Evolutionary conservation across 2,113 vertebrate genomes (phyloP).

Genomic region (Nothocercus nigrocapillus): DNA sequence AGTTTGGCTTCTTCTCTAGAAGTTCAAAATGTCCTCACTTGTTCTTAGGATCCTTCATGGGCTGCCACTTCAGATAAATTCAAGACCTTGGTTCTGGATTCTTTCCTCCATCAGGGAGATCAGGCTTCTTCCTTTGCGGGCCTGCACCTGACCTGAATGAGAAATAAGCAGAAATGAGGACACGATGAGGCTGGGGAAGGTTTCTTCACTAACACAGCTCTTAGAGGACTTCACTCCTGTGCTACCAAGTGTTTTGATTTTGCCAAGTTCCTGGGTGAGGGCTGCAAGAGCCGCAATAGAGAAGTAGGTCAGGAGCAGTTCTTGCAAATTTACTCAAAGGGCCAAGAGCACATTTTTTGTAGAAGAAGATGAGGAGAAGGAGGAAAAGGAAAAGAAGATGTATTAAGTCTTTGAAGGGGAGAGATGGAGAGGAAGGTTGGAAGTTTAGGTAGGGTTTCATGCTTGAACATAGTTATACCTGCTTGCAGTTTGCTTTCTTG

Average conservation of each 20-base stretch:
- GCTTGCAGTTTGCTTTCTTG: neutral
- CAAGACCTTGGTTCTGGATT: neutral
- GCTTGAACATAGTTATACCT: neutral
- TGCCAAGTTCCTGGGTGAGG: slow-evolving; percentile 54
- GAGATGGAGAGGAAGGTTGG: neutral
- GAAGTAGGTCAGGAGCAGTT: slow-evolving; percentile 58
- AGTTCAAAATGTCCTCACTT: neutral
- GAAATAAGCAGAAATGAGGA: slow-evolving; percentile 35
- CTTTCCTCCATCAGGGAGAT: slow-evolving; percentile 10
- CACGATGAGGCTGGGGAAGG: neutral
- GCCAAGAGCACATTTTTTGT: neutral
- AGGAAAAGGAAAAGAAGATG: neutral
- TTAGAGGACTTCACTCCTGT: neutral
- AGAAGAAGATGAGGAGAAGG: neutral
- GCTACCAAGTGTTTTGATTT: slow-evolving; percentile 16
- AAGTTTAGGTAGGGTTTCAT: neutral
- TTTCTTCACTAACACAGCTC: slow-evolving; percentile 36
- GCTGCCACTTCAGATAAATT: neutral
- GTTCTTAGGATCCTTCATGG: neutral
- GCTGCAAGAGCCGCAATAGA: slow-evolving; percentile 24
- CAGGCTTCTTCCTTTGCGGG: slow-evolving; percentile 16
- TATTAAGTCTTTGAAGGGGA: neutral
- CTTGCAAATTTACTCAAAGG: slow-evolving; percentile 26
- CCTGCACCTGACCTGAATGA: slow-evolving; percentile 43
- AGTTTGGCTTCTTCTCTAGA: neutral